Evolutionary conservation across 2,797 vertebrate genomes (phyloP).

Genomic region (Lateolabrax maculatus): DNA sequence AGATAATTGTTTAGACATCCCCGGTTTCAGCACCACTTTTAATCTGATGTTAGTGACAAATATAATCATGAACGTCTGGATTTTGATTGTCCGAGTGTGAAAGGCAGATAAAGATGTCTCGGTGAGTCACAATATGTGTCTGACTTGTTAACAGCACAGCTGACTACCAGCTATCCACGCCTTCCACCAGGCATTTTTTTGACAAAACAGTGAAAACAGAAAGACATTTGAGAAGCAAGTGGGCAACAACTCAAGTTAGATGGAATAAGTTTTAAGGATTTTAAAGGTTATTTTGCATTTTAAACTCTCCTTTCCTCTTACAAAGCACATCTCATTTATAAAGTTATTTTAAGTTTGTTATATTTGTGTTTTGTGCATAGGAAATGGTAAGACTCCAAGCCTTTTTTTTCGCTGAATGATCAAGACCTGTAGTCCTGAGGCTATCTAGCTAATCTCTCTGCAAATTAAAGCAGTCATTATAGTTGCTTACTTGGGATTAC

Average conservation of each 20-base stretch:
- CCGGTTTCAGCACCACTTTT: slow-evolving; percentile 26
- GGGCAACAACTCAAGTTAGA: not conserved
- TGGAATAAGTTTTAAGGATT: not conserved
- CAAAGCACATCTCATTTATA: too few species aligned
- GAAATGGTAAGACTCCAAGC: not conserved
- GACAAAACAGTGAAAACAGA: not conserved
- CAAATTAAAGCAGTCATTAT: not conserved
- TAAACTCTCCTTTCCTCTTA: too few species aligned
- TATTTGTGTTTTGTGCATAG: slow-evolving; percentile 6
- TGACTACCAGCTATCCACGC: not conserved
- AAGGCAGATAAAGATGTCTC: slow-evolving; percentile 41
- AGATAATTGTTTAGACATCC: slow-evolving; percentile 23
- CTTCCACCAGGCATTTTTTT: not conserved
- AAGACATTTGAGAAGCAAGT: not conserved
- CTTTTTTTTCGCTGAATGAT: slow-evolving; percentile 18
- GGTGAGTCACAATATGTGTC: slow-evolving; percentile 40
- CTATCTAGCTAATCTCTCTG: not conserved
- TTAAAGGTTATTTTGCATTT: not conserved
- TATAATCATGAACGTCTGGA: slow-evolving; percentile 36
- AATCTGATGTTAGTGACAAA: slow-evolving; percentile 40
- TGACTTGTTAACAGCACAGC: slow-evolving; percentile 16
- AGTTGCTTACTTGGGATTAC: not conserved
- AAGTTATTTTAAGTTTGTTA: too few species aligned
- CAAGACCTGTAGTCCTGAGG: not conserved
- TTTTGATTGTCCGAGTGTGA: slow-evolving; percentile 30